Conservation (phyloP, 2,113 vertebrate genomes). For the Eclectus roratus region DNA sequence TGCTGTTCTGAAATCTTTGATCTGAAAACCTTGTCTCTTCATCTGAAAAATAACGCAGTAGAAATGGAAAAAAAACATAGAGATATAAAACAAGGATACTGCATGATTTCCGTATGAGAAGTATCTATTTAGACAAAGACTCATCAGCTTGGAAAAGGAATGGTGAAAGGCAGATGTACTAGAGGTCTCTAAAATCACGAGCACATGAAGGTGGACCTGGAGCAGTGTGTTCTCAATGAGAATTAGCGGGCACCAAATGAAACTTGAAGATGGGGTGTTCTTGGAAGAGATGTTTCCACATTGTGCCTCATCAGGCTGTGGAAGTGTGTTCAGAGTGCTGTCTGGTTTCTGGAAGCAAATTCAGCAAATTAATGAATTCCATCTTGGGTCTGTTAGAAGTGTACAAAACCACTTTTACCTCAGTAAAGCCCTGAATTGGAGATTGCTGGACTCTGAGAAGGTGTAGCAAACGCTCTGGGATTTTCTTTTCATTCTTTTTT, state of each 20-base stretch:
- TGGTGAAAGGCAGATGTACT: accelerated
- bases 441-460: not conserved
- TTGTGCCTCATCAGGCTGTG: not conserved
- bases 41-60: not conserved
- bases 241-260: not conserved
- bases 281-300: not conserved
- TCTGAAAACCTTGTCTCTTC: not conserved
- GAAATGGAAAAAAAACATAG: not conserved
- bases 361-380: not conserved
- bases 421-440: not conserved
- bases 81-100: not conserved
- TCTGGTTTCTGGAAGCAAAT: not conserved
- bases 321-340: not conserved
- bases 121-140: not conserved
- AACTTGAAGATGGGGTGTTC: not conserved
- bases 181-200: not conserved
- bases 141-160: not conserved
- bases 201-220: accelerated
- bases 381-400: not conserved
- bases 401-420: not conserved
- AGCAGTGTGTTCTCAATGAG: accelerated
- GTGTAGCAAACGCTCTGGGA: not conserved
- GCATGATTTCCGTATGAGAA: not conserved
- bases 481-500: not conserved
- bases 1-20: not conserved